phyloP scores from a whole-genome alignment of 2,888 invertebrate species.

The Loripinus fragilis region DNA sequence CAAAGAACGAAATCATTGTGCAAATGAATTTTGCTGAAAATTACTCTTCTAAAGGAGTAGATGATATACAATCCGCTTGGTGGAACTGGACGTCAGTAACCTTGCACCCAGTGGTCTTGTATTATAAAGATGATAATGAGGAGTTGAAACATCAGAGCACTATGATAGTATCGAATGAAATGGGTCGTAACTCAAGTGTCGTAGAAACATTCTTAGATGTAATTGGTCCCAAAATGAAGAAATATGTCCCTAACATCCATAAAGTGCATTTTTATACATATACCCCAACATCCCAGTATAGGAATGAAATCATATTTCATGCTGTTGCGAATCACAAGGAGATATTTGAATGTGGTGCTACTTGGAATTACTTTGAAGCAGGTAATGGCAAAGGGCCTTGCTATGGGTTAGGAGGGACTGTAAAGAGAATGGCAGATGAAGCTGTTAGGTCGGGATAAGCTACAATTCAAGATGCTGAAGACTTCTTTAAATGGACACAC shows the following conservation, averaged over 20 bases:
- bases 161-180: slow-evolving; percentile 14
- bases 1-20: slow-evolving; percentile 8
- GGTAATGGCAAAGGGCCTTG: slow-evolving; percentile 10
- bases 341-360: neutral
- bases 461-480: slow-evolving; percentile 33
- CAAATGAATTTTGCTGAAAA: slow-evolving; percentile 36
- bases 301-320: slow-evolving; percentile 27
- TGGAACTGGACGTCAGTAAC: slow-evolving; percentile 24
- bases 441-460: slow-evolving; percentile 31
- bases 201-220: slow-evolving; percentile 19
- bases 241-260: slow-evolving; percentile 23
- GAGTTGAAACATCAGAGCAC: neutral
- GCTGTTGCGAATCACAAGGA: neutral
- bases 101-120: slow-evolving; percentile 22
- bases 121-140: slow-evolving; percentile 13
- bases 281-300: slow-evolving; percentile 34
- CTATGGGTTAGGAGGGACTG: slow-evolving; percentile 9
- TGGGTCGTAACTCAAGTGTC: neutral
- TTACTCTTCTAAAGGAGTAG: neutral
- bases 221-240: slow-evolving; percentile 23
- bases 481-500: slow-evolving; percentile 42
- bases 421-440: slow-evolving; percentile 43
- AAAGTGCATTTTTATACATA: slow-evolving; percentile 31
- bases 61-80: slow-evolving; percentile 30
- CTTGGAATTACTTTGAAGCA: slow-evolving; percentile 21